A percentile compares a stretch with the other conserved stretches of the same genome.
These are phyloP conservation scores for Cassiopea xamachana DNA, from an alignment of 30 jellyfish, hydroid and myxozoan species.

Conservation along the genomic window DNA sequence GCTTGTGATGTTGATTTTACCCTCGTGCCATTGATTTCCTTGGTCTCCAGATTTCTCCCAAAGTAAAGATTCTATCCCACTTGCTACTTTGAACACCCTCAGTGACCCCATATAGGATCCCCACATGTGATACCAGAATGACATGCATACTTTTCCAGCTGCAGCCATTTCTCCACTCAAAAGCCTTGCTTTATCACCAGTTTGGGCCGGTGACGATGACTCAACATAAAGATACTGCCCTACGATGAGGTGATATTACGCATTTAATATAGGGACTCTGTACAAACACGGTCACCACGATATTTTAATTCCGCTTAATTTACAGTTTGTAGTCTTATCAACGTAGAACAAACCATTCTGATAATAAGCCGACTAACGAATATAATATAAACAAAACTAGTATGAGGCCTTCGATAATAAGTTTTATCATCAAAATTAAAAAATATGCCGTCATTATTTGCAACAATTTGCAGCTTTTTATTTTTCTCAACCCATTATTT, in stretches of 20 bases:
- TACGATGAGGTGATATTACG: no score
- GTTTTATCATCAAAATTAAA: no score
- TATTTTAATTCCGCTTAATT: no score
- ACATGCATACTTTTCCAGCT: conserved; percentile 63
- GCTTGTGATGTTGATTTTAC: conserved; percentile 51
- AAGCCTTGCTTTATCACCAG: conserved; percentile 83
- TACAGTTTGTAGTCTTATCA: no score
- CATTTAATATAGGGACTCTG: no score
- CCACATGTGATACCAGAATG: conserved; percentile 89
- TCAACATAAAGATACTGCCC: conserved; percentile 86
- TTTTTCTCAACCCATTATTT: no score
- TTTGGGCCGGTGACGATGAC: conserved; percentile 91
- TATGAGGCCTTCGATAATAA: no score
- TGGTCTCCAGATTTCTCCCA: conserved; percentile 85
- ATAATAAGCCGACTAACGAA: background rate
- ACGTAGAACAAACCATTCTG: background rate
- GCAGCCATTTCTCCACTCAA: conserved; percentile 69
- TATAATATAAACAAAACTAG: background rate
- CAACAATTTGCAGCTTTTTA: no score
- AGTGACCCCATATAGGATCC: conserved; percentile 82
- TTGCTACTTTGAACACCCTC: conserved; percentile 31
- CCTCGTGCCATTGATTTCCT: conserved; percentile 80
- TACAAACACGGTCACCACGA: no score
- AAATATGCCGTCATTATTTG: no score
- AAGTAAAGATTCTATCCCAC: background rate